Evolutionary conservation across 2,797 vertebrate genomes (phyloP), one percentile per base, ranked within the genome.

Genomic region (Lacerta agilis): DNA sequence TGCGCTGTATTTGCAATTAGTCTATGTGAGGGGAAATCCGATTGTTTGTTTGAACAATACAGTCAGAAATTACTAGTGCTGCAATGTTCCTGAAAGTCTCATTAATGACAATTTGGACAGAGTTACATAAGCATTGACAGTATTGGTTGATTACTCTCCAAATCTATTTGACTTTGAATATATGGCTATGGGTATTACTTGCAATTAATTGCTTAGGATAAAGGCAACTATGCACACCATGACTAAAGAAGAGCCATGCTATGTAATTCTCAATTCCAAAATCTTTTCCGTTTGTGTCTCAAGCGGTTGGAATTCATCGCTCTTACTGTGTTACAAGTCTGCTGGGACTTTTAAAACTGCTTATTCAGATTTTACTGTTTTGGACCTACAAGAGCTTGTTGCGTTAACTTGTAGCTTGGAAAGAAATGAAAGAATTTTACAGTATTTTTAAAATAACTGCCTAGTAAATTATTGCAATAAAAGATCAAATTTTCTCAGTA

Each of bases 351-450:
- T 95, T 96, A 95, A 96, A 96, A 93, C 92, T 94, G 92, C 95
- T 96, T 96, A 95, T 91, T 95, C 92, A 93, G 93, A 94, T 91
- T 96, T 94, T 95, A 95, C 94, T 95, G 95, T 94, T 95, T 95
- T 94, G 93, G 94, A 95, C 94, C 89, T 94, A 92, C 94, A 87
- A 93, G 89, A 96, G 90, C 92, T 91, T 89, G 93, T 90, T 94
- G 89, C 93, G 91, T 94, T 94, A 95, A 92, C 43, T 85, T 94
- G 91, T 78, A 94, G 88, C 86, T 92, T 89, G 85, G 90, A 92
- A 95, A 92, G 41, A 72, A 91, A 82, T 83, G 93, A 93, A 91
- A 92, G 1, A 88, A 88, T 94, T 95, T 95, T 94, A 93, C 89
- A 92, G 90, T 91, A 91, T 94, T 95, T 95, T 95, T 20, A 95